Conservation (phyloP, 2,797 vertebrate genomes). For the Masticophis lateralis region DNA sequence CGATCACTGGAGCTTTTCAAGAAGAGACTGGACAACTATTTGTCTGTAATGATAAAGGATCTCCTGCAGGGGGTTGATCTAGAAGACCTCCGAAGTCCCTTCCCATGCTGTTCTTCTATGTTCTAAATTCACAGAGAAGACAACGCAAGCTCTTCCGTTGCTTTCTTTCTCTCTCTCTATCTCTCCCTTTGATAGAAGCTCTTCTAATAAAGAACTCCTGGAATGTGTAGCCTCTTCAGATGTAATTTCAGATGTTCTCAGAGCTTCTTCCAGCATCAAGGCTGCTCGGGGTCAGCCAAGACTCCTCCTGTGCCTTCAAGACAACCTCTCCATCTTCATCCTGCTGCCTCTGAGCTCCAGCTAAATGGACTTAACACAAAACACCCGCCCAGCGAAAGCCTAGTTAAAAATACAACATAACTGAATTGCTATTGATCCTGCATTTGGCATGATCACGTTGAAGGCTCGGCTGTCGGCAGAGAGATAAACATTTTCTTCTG, state of each 20-base stretch:
- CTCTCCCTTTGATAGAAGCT: too few relatives aligned
- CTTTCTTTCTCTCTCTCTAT: not conserved
- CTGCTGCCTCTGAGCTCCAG: not conserved
- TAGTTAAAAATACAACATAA: conserved; percentile 35
- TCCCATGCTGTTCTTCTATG: not conserved
- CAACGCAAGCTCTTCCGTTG: not conserved
- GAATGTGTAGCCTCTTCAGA: not conserved
- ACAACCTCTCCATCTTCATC: not conserved
- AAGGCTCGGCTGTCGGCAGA: not conserved
- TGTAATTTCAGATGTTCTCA: not conserved
- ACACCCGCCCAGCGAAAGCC: not conserved
- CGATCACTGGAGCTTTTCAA: too few relatives aligned
- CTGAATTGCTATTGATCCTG: conserved; percentile 29
- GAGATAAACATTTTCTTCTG: not conserved
- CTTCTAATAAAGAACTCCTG: not conserved
- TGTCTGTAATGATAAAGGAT: too few relatives aligned
- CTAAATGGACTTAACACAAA: conserved; percentile 24
- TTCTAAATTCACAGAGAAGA: not conserved
- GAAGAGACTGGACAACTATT: too few relatives aligned
- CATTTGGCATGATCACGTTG: not conserved
- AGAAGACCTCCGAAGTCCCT: not conserved
- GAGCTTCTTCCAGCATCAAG: not conserved
- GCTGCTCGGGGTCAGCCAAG: not conserved
- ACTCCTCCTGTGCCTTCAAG: not conserved
- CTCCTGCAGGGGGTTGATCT: not conserved